Conservation (phyloP, 37 sponge, comb jelly and placozoan species). For the Oscarella lobularis region DNA sequence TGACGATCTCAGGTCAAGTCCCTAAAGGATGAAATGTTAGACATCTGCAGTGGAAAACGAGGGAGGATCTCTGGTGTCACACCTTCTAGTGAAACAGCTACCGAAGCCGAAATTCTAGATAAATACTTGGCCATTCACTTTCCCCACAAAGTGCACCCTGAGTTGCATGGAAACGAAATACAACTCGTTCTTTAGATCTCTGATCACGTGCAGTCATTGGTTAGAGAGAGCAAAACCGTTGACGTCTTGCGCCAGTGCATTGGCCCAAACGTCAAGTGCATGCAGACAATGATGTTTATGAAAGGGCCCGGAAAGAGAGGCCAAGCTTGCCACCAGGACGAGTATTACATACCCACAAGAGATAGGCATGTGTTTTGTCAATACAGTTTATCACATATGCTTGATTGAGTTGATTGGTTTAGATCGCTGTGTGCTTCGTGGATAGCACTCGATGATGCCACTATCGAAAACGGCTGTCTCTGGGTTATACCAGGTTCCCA, state of each 20-base stretch:
- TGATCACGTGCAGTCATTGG: background rate
- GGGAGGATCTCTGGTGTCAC: background rate
- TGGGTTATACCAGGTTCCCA: constrained; percentile 94
- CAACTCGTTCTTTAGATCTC: background rate
- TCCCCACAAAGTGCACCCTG: background rate
- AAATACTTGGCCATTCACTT: constrained; percentile 5
- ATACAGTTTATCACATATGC: background rate
- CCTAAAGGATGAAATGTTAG: constrained; percentile 4
- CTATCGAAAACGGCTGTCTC: constrained; percentile 83
- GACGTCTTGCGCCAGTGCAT: background rate
- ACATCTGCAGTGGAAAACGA: background rate
- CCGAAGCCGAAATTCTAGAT: background rate
- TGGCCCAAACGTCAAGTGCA: constrained; percentile 3
- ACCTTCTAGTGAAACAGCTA: background rate
- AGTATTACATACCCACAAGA: constrained; percentile 9
- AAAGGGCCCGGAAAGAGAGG: constrained; percentile 4
- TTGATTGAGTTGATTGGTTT: background rate
- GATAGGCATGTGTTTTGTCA: constrained; percentile 3
- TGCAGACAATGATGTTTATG: constrained; percentile 13
- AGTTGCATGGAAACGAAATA: background rate
- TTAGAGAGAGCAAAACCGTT: background rate
- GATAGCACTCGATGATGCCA: constrained; percentile 93
- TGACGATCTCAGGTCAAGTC: background rate
- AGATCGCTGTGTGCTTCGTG: constrained; percentile 64
- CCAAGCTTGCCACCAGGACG: constrained; percentile 10